Conservation (phyloP, 2,113 vertebrate species). For the Crotalus viridis region DNA sequence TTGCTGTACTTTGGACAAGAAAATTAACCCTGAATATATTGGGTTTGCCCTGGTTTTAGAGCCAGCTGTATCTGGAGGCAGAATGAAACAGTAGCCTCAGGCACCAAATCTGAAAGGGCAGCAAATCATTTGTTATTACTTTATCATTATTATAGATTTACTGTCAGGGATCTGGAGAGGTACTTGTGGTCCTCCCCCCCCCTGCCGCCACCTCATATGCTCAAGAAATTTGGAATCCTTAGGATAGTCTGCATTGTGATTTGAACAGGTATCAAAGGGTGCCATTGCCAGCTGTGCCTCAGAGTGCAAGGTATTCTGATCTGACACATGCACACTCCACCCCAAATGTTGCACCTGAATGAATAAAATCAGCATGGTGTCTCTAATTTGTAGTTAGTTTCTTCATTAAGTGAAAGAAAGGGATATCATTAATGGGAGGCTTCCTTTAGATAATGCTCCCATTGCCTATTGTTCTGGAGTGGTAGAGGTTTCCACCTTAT, state of each 20-base stretch:
- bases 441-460: not conserved
- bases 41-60: not conserved
- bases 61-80: not conserved
- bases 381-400: not conserved
- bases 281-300: not conserved
- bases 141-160: not conserved
- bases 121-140: not conserved
- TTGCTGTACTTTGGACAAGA: slow-evolving; percentile 35
- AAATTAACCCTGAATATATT: slow-evolving; percentile 25
- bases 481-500: not conserved
- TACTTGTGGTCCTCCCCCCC: not conserved
- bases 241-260: not conserved
- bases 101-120: not conserved
- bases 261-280: not conserved
- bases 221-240: not conserved
- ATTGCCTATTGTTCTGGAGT: not conserved
- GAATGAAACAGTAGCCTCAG: not conserved
- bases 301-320: not conserved
- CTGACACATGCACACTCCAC: not conserved
- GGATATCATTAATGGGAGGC: too few relatives aligned
- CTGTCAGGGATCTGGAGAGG: not conserved
- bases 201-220: not conserved
- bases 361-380: not conserved
- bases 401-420: not conserved
- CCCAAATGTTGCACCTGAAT: not conserved